Conservation (phyloP, 2,888 invertebrate species). For the Didymodactylos carnosus region DNA sequence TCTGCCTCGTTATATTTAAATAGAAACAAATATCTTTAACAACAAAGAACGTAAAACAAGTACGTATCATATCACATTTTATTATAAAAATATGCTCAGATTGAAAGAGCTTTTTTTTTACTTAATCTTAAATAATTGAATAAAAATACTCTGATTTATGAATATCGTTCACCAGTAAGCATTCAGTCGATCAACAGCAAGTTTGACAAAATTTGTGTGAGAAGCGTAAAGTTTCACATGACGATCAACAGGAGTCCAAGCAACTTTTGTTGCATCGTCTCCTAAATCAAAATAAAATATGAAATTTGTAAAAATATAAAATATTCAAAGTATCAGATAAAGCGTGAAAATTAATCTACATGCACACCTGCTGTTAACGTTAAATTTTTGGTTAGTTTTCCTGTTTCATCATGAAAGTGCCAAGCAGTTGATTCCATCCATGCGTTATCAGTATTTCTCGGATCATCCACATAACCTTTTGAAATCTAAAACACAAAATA, state of each 20-base stretch:
- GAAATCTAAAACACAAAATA: constrained; percentile 38
- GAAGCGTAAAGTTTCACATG: not conserved
- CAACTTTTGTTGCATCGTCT: not conserved
- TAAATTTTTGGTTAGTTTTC: constrained; percentile 46
- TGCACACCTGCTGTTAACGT: constrained; percentile 59
- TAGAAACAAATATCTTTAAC: no score
- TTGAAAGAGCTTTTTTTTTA: no score
- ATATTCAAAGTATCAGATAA: no score
- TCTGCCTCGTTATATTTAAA: no score
- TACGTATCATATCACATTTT: no score
- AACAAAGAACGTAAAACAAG: no score
- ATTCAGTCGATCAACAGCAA: constrained; percentile 43
- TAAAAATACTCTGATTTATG: no score
- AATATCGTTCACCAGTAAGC: constrained; percentile 60
- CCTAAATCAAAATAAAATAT: not conserved
- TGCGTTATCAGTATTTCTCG: constrained; percentile 87
- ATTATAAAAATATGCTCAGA: no score
- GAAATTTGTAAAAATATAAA: not conserved
- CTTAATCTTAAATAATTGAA: no score
- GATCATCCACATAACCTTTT: constrained; percentile 67
- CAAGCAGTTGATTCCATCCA: constrained; percentile 88
- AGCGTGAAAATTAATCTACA: not conserved
- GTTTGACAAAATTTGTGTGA: constrained; percentile 47
- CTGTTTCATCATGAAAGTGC: constrained; percentile 72
- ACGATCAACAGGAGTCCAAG: not conserved